Evolutionary conservation across 2,888 invertebrate species (phyloP), one percentile per base, ranked within the genome.

Genomic region (Dolichopus griseipennis): DNA sequence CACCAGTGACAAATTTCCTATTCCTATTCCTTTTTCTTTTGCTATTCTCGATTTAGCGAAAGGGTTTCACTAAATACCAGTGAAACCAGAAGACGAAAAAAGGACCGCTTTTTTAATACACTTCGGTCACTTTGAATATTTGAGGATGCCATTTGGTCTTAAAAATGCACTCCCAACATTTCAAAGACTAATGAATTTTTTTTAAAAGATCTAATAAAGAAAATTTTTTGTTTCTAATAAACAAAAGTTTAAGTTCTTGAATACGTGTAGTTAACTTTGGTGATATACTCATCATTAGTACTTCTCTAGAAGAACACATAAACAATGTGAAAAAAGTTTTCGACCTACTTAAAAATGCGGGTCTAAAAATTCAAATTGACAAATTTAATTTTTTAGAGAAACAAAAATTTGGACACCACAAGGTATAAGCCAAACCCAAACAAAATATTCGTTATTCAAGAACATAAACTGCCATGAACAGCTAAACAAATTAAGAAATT

Each of bases 61-160:
- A 62, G 70, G 68, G n/a, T 71, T 71, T 63, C 70, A 71, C 61
- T 69, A 70, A 66, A 71, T 69, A 22, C 62, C 65, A 43, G 65
- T 67, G 1, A 18, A 21, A 8, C n/a, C 64, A 15, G 65, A 65
- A 65, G 41, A 64, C 34, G 37, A 43, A 37, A n/a, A 4, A 6
- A 64, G 67, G 33, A 69, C 64, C 21, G 63, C 67, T 15, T 63
- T 63, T 63, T 63, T 22, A 10, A 63, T 22, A 10, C 8, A 21
- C 21, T 22, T 3, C 22, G 62, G 62, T 2, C 62, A 63, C 21
- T 63, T 22, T 15, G 62, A 63, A 21, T 63, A 22, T 12, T 10
- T 22, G 6, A 21, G 62, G 1, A 63, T 63, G 62, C 62, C 62
- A 22, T 63, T 63, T 15, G 62, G 62, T 6, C 15, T 63, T 9